Percentiles rank a stretch among this genome's conserved stretches.
Evolutionary conservation across 2,888 invertebrate genomes (phyloP).

Genomic region (Apodemia hepburni): DNA sequence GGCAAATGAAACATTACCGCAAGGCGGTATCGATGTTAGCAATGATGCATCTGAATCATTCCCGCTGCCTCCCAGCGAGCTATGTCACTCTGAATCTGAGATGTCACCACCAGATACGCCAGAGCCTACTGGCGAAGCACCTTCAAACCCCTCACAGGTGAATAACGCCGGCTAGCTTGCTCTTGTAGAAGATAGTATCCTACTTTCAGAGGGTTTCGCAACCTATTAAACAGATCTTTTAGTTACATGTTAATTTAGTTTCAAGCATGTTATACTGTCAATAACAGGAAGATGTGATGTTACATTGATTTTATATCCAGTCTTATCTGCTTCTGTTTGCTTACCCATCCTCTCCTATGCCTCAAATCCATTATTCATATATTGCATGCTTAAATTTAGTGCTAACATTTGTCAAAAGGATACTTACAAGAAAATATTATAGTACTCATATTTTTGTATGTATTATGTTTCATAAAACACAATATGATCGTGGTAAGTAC

Average conservation of each 20-base stretch:
- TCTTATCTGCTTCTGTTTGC: conserved; percentile 15
- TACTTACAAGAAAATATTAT: not conserved
- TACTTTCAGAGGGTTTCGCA: conserved; percentile 54
- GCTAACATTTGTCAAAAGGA: conserved; percentile 45
- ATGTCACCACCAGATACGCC: conserved; percentile 29
- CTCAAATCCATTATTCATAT: conserved; percentile 36
- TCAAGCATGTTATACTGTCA: conserved; percentile 67
- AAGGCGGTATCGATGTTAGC: conserved; percentile 18
- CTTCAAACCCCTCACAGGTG: conserved; percentile 55
- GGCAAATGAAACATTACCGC: conserved; percentile 27
- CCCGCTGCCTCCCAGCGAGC: conserved; percentile 42
- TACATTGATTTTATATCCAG: conserved; percentile 36
- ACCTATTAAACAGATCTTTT: conserved; percentile 57
- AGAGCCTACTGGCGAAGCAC: conserved; percentile 30
- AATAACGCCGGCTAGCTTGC: conserved; percentile 63
- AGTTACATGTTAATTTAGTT: conserved; percentile 66
- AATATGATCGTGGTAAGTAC: not conserved
- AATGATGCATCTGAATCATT: conserved; percentile 38
- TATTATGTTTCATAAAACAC: not conserved
- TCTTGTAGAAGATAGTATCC: conserved; percentile 69
- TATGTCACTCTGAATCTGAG: conserved; percentile 32
- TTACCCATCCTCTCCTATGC: conserved; percentile 41
- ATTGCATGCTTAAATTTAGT: conserved; percentile 44
- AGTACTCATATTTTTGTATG: not conserved
- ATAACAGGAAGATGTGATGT: conserved; percentile 56